Evolutionary conservation across 2,888 invertebrate species (phyloP), one percentile per base, ranked within the genome.

Genomic region (Meta bourneti): DNA sequence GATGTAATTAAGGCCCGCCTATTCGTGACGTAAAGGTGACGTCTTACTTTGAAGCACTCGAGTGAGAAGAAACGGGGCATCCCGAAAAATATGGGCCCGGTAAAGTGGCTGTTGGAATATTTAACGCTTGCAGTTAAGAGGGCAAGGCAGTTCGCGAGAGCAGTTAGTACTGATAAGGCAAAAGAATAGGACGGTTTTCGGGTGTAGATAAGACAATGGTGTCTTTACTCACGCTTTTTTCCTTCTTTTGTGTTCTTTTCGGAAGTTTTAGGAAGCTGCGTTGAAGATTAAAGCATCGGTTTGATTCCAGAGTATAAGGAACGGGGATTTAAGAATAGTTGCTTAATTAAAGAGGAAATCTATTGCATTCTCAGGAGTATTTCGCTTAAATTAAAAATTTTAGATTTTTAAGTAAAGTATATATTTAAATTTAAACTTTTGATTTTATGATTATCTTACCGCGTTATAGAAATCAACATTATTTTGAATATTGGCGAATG

Each of bases 11-110:
- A 75, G 82, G 51, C 69, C 77, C 70, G 77, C 82, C 81, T 75
- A 74, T 89, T 87, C 87, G 72, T 87, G 87, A 87, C 87, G 87
- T 87, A 80, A 69, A 48, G 51, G 72, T 87, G 87, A 87, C 87
- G 80, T 87, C 86, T 86, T 78, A 78, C 51, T 70, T 69, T 9
- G 9, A 11, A 54, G 49, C 71, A 49, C 8, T 49, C 51, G n/a
- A 52, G 49, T 70, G 49, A n/a, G 61, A 78, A 78, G 49, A 78
- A 70, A 78, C 48, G 34, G n/a, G 54, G 19, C 13, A 72, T 72
- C 11, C 52, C 49, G 49, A 61, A 85, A 85, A 83, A 61, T 77
- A 71, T 72, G 80, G 48, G 72, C 11, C n/a, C 19, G n/a, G 61
- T 70, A 72, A 80, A 52, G 52, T n/a, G 74, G 72, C 61, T 78